These are phyloP conservation scores for Pomatostomus ruficeps DNA, from an alignment of 2,113 vertebrate species.

Conservation along the genomic window DNA sequence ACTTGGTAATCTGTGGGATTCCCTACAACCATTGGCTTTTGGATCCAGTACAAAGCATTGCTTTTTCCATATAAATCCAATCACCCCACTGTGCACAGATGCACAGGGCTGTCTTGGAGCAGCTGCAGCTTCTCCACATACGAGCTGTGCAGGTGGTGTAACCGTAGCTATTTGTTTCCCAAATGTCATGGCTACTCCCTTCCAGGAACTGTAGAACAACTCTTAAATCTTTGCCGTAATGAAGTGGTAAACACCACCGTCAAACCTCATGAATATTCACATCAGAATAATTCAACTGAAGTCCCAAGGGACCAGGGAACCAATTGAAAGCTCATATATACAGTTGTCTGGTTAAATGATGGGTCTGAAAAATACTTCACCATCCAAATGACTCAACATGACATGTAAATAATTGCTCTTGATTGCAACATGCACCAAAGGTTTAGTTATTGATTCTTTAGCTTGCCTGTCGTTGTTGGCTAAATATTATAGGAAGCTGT, in stretches of 20 bases:
- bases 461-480: not conserved
- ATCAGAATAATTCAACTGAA: slow-evolving; percentile 40
- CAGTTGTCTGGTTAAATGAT: slow-evolving; percentile 44
- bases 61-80: not conserved
- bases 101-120: not conserved
- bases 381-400: slow-evolving; percentile 50
- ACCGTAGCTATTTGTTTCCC: not conserved
- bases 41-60: not conserved
- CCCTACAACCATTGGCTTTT: not conserved
- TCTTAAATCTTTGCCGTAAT: slow-evolving; percentile 55
- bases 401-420: slow-evolving; percentile 58
- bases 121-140: not conserved
- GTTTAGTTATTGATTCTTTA: slow-evolving; percentile 60
- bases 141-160: not conserved
- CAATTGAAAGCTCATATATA: slow-evolving; percentile 40
- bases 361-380: slow-evolving; percentile 56
- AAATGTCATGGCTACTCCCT: not conserved
- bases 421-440: slow-evolving; percentile 55
- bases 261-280: slow-evolving; percentile 68
- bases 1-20: not conserved
- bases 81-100: not conserved
- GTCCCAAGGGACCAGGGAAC: not conserved
- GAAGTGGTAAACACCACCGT: slow-evolving; percentile 46
- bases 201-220: slow-evolving; percentile 9
- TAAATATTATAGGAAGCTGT: slow-evolving; percentile 47